Evolutionary conservation across 1,140 invertebrate genomes (phyloP), one percentile per base, ranked within the genome.

Genomic region (Cydia fagiglandana): DNA sequence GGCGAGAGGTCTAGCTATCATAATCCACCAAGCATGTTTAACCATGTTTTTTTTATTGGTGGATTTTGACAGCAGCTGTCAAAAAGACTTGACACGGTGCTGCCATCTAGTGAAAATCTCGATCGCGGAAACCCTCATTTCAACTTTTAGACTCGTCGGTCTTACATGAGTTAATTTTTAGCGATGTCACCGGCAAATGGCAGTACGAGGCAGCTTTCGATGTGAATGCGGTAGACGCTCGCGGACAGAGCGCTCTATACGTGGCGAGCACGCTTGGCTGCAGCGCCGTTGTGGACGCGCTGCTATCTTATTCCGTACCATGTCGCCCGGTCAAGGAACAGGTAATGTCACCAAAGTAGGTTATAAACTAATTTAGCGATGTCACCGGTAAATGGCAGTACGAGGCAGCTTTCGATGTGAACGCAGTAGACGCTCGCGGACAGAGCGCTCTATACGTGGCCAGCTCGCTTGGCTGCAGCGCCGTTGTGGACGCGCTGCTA

Each of bases 381-480:
- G 90, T 93, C 17, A 94, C 94, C 2, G 95, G 96, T 20, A 94
- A 96, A 68, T 97, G 96, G 94, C 96, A 98, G 86, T 99, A 97
- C 91, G 94, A 95, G 15, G 95, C 98, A 91, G 95, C 97, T 7
- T 98, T 98, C 88, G 97, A 99, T 91, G 94, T 99, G 6, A 99
- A 99, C 91, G 95, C 96, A 66, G 95, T 96, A 78, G 98, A 99
- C 91, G 96, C 96, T 0, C 97, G 97, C 15, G 98, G 97, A 0
- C 97, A 99, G 87, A 98, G 96, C 76, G 95, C 97, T 64, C 93
- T 99, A 0, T 99, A 99, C 90, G 95, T 98, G 64, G 96, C 97
- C 9, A 96, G 97, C 86, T 95, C 96, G 64, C 93, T 98, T 53
- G 97, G 97, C 1, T 98, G 98, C 88, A 93, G 95, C 64, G 95